Base-by-base conservation (phyloP, 1,140 invertebrate species). In the Brachionus rubens region DNA sequence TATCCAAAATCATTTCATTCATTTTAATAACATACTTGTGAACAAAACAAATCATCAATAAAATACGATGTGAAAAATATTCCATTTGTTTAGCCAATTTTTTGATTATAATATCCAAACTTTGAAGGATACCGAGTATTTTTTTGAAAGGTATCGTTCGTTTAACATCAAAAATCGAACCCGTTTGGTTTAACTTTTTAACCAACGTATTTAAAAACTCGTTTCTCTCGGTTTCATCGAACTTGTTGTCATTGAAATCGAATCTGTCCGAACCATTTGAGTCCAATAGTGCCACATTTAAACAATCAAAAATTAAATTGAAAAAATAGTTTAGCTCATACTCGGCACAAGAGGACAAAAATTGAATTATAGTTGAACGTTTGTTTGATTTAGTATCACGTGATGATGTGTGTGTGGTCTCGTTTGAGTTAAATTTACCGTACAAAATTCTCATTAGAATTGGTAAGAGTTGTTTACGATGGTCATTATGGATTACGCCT, bases 361-460 rank as follows among this genome's bases (percentile, higher is more conserved):
- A 95, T 68, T 91, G 87, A 59, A 96, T 86, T 14, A 96, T 89
- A 50, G 92, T 86, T 54, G 80, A 79, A 79, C 91, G 87, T 52
- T 91, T 86, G 41, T 88, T 80, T 77, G 90, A 88, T 16, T 88
- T 88, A 14, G 89, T 89, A 1, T 87, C 84, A 81, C 91, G 92
- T 16, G 92, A 91, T 0, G 89, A 87, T 0, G 89, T 89, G 77
- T 89, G 87, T 76, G 87, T 85, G 0, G 89, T 90, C 46, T 89
- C 88, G 81, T 90, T 92, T 24, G 88, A 87, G 30, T 89, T 87
- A 90, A 96, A 93, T 86, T 94, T 94, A 5, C 92, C 91, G 82
- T 92, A 94, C 1, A 95, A 85, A 76, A 96, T 90, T 81, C 92
- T 89, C 82, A 96, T 87, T 7, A 96, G 84, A 54, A 94, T 87